Conservation (phyloP, 2,888 invertebrate genomes). For the Drosophila paramelanica region DNA sequence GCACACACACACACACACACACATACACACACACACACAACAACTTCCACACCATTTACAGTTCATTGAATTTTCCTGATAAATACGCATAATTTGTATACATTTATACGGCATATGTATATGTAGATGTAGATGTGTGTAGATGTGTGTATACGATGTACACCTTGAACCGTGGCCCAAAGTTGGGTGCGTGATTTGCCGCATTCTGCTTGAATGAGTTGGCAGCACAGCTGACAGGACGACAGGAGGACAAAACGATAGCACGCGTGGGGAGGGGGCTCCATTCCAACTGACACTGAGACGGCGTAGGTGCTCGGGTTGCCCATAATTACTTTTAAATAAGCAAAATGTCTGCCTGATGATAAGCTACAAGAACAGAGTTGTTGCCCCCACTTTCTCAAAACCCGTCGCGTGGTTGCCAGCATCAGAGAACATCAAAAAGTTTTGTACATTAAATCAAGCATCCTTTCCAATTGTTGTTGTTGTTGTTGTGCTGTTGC, state of each 20-base stretch:
- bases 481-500: constrained; percentile 69
- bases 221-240: constrained; percentile 59
- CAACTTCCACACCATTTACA: constrained; percentile 79
- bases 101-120: constrained; percentile 62
- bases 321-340: constrained; percentile 77
- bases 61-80: constrained; percentile 78
- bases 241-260: not conserved
- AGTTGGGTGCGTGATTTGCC: constrained; percentile 72
- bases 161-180: constrained; percentile 18
- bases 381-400: not conserved
- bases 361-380: constrained; percentile 29
- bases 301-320: constrained; percentile 42
- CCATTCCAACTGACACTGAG: constrained; percentile 35
- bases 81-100: constrained; percentile 79
- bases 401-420: constrained; percentile 25
- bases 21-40: constrained; percentile 43
- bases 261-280: not conserved
- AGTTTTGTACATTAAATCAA: constrained; percentile 79
- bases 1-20: constrained; percentile 26
- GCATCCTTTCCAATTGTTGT: constrained; percentile 75
- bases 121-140: not conserved
- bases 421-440: constrained; percentile 68
- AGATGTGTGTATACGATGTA: not conserved
- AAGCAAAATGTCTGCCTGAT: constrained; percentile 59
- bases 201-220: constrained; percentile 75